Percentiles rank a stretch among this genome's conserved stretches.
phyloP scores from a whole-genome alignment of 1,140 invertebrate species.

The Formica selysi region DNA sequence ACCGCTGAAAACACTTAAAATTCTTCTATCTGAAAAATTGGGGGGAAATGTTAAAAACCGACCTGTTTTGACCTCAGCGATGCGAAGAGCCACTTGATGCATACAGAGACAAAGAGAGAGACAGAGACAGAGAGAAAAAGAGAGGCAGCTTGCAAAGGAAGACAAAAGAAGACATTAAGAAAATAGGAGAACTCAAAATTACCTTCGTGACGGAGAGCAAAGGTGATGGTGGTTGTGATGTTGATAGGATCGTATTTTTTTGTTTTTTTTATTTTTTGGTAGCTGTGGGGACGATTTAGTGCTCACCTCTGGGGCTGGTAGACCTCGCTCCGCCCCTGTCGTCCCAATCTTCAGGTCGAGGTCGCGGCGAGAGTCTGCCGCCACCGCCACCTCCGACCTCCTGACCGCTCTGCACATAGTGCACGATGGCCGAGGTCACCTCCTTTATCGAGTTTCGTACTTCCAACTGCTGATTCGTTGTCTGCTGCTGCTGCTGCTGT shows the following conservation, averaged over 20 bases:
- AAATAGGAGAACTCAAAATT: slow-evolving; percentile 82
- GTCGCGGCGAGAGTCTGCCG: slow-evolving; percentile 84
- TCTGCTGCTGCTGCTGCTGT: slow-evolving; percentile 76
- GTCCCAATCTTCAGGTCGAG: slow-evolving; percentile 84
- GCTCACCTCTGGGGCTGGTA: slow-evolving; percentile 86
- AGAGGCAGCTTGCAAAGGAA: slow-evolving; percentile 73
- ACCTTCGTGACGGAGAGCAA: slow-evolving; percentile 84
- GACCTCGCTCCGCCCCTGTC: slow-evolving; percentile 85
- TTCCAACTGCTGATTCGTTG: slow-evolving; percentile 89
- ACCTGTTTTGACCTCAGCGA: slow-evolving; percentile 55
- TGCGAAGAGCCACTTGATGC: slow-evolving; percentile 46
- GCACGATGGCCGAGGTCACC: slow-evolving; percentile 96
- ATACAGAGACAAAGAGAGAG: slow-evolving; percentile 61
- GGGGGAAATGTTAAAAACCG: slow-evolving; percentile 41
- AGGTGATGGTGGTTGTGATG: slow-evolving; percentile 82
- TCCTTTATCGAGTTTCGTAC: slow-evolving; percentile 96
- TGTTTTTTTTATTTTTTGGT: slow-evolving; percentile 75
- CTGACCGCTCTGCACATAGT: slow-evolving; percentile 93
- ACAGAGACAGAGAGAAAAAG: slow-evolving; percentile 64
- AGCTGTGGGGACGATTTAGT: slow-evolving; percentile 82
- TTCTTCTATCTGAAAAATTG: slow-evolving; percentile 17
- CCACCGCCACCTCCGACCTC: slow-evolving; percentile 85
- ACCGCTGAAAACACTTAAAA: slow-evolving; percentile 17
- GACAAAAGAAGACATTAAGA: slow-evolving; percentile 77
- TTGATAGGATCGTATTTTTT: slow-evolving; percentile 80